Conservation (phyloP, 1,140 invertebrate genomes). For the Drosophila varians region DNA sequence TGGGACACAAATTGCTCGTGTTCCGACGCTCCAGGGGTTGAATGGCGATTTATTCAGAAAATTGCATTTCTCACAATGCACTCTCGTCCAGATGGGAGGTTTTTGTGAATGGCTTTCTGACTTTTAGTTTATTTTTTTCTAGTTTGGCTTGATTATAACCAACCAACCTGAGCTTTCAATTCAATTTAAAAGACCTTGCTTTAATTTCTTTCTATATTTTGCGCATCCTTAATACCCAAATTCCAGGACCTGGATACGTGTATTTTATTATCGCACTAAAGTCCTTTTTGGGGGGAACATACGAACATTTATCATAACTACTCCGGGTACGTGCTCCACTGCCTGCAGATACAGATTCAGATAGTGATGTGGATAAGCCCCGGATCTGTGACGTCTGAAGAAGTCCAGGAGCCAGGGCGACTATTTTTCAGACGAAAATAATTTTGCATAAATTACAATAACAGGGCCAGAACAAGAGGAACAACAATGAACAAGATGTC, state of each 20-base stretch:
- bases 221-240: constrained; percentile 21
- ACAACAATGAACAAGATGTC: constrained; percentile 79
- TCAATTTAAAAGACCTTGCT: neutral
- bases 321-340: constrained; percentile 34
- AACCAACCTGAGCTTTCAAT: neutral
- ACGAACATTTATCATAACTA: constrained; percentile 49
- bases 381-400: constrained; percentile 21
- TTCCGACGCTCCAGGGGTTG: constrained; percentile 28
- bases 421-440: constrained; percentile 76
- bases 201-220: neutral
- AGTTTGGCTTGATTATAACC: neutral
- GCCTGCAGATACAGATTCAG: constrained; percentile 21
- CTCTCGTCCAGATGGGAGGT: neutral
- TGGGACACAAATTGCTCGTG: constrained; percentile 36
- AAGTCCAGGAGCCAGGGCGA: constrained; percentile 45
- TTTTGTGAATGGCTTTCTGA: neutral
- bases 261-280: constrained; percentile 61
- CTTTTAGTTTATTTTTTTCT: constrained; percentile 1
- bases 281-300: constrained; percentile 4
- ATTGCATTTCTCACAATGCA: constrained; percentile 67
- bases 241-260: constrained; percentile 53
- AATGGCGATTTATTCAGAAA: constrained; percentile 49
- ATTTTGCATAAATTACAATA: constrained; percentile 81
- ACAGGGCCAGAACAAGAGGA: constrained; percentile 52
- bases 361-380: constrained; percentile 36